A percentile compares a stretch with the other conserved stretches of the same genome.
These are phyloP conservation scores for Phoxinus phoxinus DNA, from an alignment of 2,113 vertebrate species.

Conservation along the genomic window DNA sequence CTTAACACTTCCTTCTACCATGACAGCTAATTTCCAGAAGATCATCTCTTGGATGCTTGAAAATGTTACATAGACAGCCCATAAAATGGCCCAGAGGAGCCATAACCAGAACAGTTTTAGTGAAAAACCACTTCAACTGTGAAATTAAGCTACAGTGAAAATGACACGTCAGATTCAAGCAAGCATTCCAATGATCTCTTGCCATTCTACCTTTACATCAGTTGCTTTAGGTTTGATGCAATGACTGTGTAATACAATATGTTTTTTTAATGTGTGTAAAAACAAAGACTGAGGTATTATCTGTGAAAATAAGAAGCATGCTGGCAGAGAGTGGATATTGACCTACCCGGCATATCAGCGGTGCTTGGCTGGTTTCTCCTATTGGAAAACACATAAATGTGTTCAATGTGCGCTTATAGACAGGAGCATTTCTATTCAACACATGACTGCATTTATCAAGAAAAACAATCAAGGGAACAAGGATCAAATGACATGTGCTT, in stretches of 20 bases:
- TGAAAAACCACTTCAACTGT: conserved; percentile 35
- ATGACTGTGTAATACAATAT: neutral
- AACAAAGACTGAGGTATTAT: conserved; percentile 28
- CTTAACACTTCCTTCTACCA: neutral
- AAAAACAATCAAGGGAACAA: conserved; percentile 31
- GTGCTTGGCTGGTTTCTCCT: conserved; percentile 60
- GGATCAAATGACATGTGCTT: neutral
- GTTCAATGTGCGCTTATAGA: conserved; percentile 43
- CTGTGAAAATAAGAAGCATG: conserved; percentile 16
- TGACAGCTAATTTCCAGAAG: conserved; percentile 27
- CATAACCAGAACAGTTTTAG: neutral
- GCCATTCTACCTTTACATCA: neutral
- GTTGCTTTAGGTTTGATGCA: neutral
- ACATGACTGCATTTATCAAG: conserved; percentile 27
- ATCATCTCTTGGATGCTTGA: neutral
- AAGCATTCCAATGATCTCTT: neutral
- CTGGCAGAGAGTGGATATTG: conserved; percentile 26
- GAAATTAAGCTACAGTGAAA: conserved; percentile 23
- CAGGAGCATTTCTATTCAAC: conserved; percentile 31
- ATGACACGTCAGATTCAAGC: neutral
- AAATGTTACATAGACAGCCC: neutral
- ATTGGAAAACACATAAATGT: conserved; percentile 60
- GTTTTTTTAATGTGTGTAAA: neutral
- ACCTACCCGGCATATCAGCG: conserved; percentile 73
- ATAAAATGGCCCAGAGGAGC: conserved; percentile 1